phyloP scores from a whole-genome alignment of 1,140 invertebrate species.

The Maniola jurtina region DNA sequence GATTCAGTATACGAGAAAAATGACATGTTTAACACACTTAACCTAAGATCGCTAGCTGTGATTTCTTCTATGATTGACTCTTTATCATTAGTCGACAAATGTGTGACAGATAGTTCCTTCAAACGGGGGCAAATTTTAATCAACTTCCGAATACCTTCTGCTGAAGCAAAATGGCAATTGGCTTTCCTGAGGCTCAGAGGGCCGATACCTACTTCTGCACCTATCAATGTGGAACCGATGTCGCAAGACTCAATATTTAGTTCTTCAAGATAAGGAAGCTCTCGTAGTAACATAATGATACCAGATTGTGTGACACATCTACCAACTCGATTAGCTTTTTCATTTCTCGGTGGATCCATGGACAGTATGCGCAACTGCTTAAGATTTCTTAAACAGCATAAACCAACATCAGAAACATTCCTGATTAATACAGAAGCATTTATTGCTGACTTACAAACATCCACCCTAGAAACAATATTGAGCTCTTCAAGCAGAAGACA shows the following conservation, averaged over 20 bases:
- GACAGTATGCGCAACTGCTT: conserved; percentile 64
- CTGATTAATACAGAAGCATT: conserved; percentile 74
- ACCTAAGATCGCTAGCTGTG: conserved; percentile 54
- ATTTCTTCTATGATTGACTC: conserved; percentile 69
- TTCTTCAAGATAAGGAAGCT: conserved; percentile 69
- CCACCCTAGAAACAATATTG: conserved; percentile 77
- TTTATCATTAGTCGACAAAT: conserved; percentile 66
- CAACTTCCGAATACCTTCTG: conserved; percentile 65
- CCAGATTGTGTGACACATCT: conserved; percentile 71
- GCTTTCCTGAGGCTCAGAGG: conserved; percentile 69
- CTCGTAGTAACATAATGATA: conserved; percentile 66
- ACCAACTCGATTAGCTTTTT: conserved; percentile 58
- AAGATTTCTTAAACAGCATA: conserved; percentile 58
- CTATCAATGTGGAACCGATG: conserved; percentile 70
- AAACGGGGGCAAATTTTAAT: conserved; percentile 70
- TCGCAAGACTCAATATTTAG: conserved; percentile 73
- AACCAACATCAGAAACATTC: conserved; percentile 71
- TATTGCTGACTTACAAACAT: conserved; percentile 69
- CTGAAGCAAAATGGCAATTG: conserved; percentile 70
- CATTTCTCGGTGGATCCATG: conserved; percentile 74
- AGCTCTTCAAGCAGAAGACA: conserved; percentile 75
- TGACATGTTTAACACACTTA: conserved; percentile 65
- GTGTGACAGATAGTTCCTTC: conserved; percentile 67
- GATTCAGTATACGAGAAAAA: conserved; percentile 68
- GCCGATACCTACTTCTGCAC: conserved; percentile 53